Percentiles rank a stretch among this genome's conserved stretches.
phyloP scores from a whole-genome alignment of 2,888 invertebrate species.

The Norana najaformis region DNA sequence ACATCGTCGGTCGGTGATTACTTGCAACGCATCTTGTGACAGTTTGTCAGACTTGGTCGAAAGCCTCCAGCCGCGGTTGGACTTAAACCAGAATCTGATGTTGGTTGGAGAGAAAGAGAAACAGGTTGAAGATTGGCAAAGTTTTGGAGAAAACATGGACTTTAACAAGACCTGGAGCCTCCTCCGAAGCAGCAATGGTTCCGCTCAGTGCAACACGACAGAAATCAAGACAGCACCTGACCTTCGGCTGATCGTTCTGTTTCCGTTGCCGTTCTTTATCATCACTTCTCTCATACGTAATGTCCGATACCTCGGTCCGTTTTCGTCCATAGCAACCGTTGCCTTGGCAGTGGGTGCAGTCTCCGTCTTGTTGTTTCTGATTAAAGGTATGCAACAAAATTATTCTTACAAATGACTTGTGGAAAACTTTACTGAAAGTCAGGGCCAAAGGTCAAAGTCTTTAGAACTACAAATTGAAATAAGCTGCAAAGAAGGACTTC shows the following conservation, averaged over 20 bases:
- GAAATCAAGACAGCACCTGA: slow-evolving; percentile 46
- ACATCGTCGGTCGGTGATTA: too few relatives aligned
- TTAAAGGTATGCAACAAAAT: slow-evolving; percentile 44
- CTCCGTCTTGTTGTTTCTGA: slow-evolving; percentile 50
- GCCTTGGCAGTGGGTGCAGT: slow-evolving; percentile 54
- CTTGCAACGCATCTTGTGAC: neutral
- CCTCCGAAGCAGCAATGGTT: neutral
- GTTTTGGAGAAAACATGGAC: too few relatives aligned
- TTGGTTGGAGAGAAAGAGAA: too few relatives aligned
- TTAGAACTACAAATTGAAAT: too few relatives aligned
- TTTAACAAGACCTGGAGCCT: neutral
- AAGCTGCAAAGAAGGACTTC: too few relatives aligned
- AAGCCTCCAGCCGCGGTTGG: too few relatives aligned
- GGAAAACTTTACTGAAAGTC: too few relatives aligned
- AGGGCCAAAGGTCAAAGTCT: too few relatives aligned
- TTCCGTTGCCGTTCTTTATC: slow-evolving; percentile 55
- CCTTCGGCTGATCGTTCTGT: slow-evolving; percentile 51
- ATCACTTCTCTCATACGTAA: slow-evolving; percentile 52
- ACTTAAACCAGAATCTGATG: too few relatives aligned
- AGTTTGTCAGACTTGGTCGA: too few relatives aligned
- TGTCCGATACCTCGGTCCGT: slow-evolving; percentile 53
- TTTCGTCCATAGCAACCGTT: slow-evolving; percentile 55
- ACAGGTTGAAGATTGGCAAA: too few relatives aligned
- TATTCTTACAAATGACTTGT: too few relatives aligned
- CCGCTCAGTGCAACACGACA: neutral